phyloP scores from a whole-genome alignment of 2,888 invertebrate species.

The Cheilosia pagana region DNA sequence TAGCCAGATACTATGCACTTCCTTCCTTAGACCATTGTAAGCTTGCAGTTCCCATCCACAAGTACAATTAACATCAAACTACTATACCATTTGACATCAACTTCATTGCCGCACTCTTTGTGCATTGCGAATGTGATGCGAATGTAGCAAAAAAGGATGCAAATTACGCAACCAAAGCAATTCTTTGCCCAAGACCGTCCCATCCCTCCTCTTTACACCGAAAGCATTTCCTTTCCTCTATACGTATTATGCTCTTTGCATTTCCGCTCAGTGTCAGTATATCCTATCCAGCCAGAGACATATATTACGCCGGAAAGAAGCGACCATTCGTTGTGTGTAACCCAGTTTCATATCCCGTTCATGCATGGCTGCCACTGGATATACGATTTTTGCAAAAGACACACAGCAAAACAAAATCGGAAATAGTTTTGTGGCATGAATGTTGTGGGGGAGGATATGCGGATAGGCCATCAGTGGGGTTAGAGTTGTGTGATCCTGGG shows the following conservation, averaged over 20 bases:
- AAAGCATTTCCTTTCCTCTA: slow-evolving; percentile 63
- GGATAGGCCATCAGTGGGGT: slow-evolving; percentile 35
- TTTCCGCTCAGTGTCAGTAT: slow-evolving; percentile 64
- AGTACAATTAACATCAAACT: slow-evolving; percentile 49
- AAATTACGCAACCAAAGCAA: slow-evolving; percentile 67
- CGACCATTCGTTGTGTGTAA: slow-evolving; percentile 70
- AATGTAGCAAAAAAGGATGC: slow-evolving; percentile 40
- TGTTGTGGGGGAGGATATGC: slow-evolving; percentile 7
- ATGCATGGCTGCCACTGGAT: slow-evolving; percentile 50
- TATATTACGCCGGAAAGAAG: slow-evolving; percentile 72
- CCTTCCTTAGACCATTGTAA: not conserved
- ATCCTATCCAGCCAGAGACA: slow-evolving; percentile 62
- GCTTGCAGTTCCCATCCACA: slow-evolving; percentile 4
- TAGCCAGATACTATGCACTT: not conserved
- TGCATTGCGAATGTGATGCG: not conserved
- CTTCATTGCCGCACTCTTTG: slow-evolving; percentile 29
- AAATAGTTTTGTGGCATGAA: slow-evolving; percentile 54
- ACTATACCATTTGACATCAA: slow-evolving; percentile 44
- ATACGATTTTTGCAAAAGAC: not conserved
- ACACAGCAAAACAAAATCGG: slow-evolving; percentile 46
- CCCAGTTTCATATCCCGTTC: slow-evolving; percentile 68
- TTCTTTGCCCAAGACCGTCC: slow-evolving; percentile 17
- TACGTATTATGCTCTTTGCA: slow-evolving; percentile 71
- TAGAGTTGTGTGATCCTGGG: not conserved
- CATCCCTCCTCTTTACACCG: slow-evolving; percentile 1